Percentiles rank a stretch among this genome's conserved stretches.
phyloP scores from a whole-genome alignment of 2,888 invertebrate genomes.

The Cremastinae sp. region DNA sequence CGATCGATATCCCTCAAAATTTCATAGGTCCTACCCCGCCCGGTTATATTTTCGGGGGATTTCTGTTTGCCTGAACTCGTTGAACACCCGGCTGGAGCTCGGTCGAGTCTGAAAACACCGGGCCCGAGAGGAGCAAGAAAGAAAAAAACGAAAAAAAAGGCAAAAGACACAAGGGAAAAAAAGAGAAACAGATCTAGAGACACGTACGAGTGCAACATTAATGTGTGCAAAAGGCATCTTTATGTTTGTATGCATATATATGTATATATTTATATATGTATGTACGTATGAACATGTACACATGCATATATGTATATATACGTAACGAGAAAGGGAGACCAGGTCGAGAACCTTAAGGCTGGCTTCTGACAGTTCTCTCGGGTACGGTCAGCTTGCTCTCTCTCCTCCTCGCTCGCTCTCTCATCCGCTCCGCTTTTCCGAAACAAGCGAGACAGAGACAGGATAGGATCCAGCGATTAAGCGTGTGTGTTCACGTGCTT shows the following conservation, averaged over 20 bases:
- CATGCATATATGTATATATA: background rate
- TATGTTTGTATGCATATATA: no score
- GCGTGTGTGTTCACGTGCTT: constrained; percentile 59
- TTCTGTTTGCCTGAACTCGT: constrained; percentile 38
- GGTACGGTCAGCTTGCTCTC: constrained; percentile 49
- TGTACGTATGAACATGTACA: background rate
- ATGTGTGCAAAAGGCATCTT: no score
- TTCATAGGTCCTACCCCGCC: constrained; percentile 44
- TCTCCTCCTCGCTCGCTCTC: constrained; percentile 32
- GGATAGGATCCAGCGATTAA: constrained; percentile 18
- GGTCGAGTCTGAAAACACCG: constrained; percentile 48
- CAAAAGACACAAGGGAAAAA: background rate
- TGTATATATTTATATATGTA: background rate
- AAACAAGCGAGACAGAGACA: constrained; percentile 31
- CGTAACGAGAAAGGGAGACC: constrained; percentile 47
- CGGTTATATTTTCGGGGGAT: constrained; percentile 13
- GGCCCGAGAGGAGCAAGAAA: constrained; percentile 15
- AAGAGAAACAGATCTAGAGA: constrained; percentile 21
- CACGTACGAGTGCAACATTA: background rate
- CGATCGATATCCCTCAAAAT: constrained; percentile 59
- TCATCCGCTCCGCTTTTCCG: constrained; percentile 43
- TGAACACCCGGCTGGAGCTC: constrained; percentile 44
- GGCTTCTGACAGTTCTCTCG: constrained; percentile 56
- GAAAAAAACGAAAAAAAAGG: constrained; percentile 8
- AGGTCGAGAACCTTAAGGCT: constrained; percentile 56